Evolutionary conservation across 2,888 invertebrate species (phyloP), one percentile per base, ranked within the genome.

Genomic region (Thecocarcelia acutangulata): DNA sequence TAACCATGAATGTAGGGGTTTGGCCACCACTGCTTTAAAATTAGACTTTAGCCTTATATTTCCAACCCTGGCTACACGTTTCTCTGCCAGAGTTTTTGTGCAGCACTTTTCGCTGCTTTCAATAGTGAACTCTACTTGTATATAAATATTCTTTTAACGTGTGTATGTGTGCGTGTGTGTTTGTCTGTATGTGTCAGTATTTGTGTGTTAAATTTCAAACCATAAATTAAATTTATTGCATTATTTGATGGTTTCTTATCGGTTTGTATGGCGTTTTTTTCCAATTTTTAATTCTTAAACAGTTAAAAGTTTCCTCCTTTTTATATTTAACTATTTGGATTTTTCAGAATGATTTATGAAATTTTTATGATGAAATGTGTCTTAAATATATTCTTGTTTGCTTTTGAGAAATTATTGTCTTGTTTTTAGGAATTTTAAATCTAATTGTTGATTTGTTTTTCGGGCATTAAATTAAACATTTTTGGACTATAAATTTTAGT

Each of bases 151-250:
- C 9, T 5, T 24, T n/a, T n/a, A n/a, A 2, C 11, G 2, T 15
- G n/a, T n/a, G 15, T 61, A 12, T 17, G 21, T n/a, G 40, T 33
- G 9, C 44, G 50, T 61, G 28, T 11, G 1, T 28, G n/a, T 28
- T 3, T 33, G 3, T 13, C 15, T 19, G 21, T 50, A 2, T n/a
- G 42, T 40, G 6, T n/a, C 6, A 28, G 17, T 56, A 42, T 73
- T 28, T 64, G 63, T 80, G 52, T 72, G 64, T 80, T 70, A 76
- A 80, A 72, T 59, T 72, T 70, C 59, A 59, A 59, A 76, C 70
- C 76, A 80, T 80, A 80, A 80, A 80, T 76, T 68, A 66, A 76
- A 66, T 80, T 80, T 80, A 80, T 72, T 52, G 72, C 80, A 68
- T 61, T 46, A 66, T 80, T 72, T 72, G 64, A 76, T 80, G 76